Evolutionary conservation across 2,113 vertebrate genomes (phyloP).

Genomic region (Pelvicachromis taeniatus): DNA sequence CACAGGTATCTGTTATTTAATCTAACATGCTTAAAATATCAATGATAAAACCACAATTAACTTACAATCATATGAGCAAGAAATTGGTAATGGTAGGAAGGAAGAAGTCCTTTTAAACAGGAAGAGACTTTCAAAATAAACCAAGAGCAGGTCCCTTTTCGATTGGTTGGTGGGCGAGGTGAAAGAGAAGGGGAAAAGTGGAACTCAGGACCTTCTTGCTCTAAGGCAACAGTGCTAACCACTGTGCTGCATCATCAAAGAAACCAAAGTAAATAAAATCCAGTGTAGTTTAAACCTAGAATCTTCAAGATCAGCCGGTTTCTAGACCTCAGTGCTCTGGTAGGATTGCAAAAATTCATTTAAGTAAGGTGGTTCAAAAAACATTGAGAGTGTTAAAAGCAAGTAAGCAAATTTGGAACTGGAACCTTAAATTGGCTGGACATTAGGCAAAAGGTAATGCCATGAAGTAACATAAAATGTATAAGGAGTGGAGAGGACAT

Average conservation of each 20-base stretch:
- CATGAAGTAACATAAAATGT: neutral
- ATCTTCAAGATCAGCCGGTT: neutral
- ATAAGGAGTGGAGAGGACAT: neutral
- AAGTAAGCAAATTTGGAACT: accelerated
- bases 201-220: neutral
- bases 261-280: neutral
- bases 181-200: neutral
- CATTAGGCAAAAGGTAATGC: neutral
- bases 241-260: neutral
- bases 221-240: neutral
- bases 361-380: neutral
- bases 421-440: neutral
- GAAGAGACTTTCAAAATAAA: neutral
- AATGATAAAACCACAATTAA: neutral
- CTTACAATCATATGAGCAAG: neutral
- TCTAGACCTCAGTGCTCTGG: neutral
- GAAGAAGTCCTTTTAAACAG: neutral
- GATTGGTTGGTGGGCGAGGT: neutral
- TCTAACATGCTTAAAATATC: neutral
- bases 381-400: no score
- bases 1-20: neutral
- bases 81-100: neutral
- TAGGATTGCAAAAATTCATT: neutral
- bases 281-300: neutral
- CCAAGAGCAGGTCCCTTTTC: neutral